These are phyloP conservation scores for Pseudopipra pipra DNA, from an alignment of 2,113 vertebrate genomes.

Conservation along the genomic window DNA sequence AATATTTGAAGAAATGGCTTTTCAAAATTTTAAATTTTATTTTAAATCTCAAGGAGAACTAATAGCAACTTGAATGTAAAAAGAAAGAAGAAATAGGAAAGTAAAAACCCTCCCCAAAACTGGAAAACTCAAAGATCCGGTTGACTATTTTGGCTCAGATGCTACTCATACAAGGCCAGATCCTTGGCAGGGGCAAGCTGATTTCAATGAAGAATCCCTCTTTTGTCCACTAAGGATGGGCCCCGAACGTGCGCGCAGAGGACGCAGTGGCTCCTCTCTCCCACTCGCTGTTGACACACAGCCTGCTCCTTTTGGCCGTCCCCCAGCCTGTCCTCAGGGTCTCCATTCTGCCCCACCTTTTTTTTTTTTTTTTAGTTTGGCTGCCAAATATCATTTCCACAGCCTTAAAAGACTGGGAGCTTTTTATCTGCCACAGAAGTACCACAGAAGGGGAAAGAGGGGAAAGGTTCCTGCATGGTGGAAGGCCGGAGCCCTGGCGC, in stretches of 20 bases:
- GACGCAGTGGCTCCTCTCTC: rapidly evolving
- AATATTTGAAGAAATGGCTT: not conserved
- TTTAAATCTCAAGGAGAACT: not conserved
- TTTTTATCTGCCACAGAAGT: not conserved
- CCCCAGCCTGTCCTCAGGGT: not conserved
- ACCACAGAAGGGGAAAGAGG: rapidly evolving
- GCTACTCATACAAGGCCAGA: not conserved
- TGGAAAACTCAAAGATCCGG: not conserved
- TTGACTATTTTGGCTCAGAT: not conserved
- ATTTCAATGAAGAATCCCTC: not conserved
- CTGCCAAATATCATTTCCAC: not conserved
- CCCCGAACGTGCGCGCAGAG: rapidly evolving
- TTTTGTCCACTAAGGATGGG: not conserved
- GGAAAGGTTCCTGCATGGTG: not conserved
- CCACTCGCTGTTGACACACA: not conserved
- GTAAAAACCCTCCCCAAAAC: not conserved
- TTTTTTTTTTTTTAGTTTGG: not conserved
- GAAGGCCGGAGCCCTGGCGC: rapidly evolving
- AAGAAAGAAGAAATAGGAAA: not conserved
- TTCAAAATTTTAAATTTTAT: not conserved
- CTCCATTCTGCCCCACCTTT: not conserved
- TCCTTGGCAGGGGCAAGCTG: not conserved
- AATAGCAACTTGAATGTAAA: not conserved
- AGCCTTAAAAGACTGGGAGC: not conserved
- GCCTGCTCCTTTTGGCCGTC: rapidly evolving